These are phyloP conservation scores for Dinomys branickii DNA, from an alignment of 2,113 vertebrate species.

Conservation along the genomic window DNA sequence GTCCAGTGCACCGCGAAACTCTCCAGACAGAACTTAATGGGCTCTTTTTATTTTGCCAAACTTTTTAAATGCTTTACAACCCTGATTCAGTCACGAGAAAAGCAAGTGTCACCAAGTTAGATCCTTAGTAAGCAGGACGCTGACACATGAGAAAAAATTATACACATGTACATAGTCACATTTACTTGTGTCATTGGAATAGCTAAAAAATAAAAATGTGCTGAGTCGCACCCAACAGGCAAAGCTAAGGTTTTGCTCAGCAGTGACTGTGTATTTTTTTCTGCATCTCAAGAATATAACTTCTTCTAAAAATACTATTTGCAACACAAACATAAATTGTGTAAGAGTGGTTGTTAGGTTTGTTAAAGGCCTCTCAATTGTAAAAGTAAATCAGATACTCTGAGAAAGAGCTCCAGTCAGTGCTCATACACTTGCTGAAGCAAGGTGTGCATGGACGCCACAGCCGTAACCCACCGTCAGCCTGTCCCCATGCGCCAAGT, in stretches of 20 bases:
- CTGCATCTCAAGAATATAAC: background rate
- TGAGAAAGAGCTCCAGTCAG: background rate
- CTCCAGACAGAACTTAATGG: background rate
- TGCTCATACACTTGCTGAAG: background rate
- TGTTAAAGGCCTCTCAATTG: background rate
- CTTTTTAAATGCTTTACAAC: conserved; percentile 36
- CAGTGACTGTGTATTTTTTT: background rate
- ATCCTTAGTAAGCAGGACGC: conserved; percentile 19
- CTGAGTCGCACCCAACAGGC: background rate
- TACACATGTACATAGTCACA: background rate
- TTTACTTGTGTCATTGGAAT: conserved; percentile 31
- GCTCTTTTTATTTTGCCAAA: conserved; percentile 55
- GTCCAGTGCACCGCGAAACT: background rate
- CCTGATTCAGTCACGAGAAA: conserved; percentile 52
- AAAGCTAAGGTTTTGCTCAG: background rate
- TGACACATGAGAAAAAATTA: background rate
- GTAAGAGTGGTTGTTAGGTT: background rate
- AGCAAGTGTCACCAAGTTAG: background rate
- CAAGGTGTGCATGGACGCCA: background rate
- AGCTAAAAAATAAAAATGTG: background rate
- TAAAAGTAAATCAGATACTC: background rate
- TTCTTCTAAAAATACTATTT: conserved; percentile 4
- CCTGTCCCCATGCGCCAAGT: conserved; percentile 37
- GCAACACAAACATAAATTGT: background rate
- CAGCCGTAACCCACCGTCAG: background rate